These are phyloP conservation scores for Ctena decussata DNA, from an alignment of 2,888 invertebrate species.

Conservation along the genomic window DNA sequence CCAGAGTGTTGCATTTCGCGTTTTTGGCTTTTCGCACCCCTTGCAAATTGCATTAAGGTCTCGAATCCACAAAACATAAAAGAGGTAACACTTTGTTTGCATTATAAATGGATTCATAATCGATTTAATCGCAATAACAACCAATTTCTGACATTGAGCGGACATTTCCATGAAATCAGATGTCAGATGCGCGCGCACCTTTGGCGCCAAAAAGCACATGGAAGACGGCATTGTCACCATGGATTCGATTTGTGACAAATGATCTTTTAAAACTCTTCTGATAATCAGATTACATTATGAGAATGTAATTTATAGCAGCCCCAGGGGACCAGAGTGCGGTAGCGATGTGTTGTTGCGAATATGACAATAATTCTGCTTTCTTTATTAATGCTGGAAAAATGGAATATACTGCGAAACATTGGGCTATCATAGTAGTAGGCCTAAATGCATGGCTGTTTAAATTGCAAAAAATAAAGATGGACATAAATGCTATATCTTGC, in stretches of 20 bases:
- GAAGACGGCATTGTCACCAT: constrained; percentile 46
- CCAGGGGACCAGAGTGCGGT: constrained; percentile 18
- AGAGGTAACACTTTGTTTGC: constrained; percentile 50
- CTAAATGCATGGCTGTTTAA: too few relatives aligned
- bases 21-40: constrained; percentile 63
- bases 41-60: constrained; percentile 45
- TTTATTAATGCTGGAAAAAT: too few relatives aligned
- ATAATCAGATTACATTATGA: constrained; percentile 46
- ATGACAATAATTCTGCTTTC: background rate
- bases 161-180: constrained; percentile 45
- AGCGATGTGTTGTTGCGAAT: background rate
- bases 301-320: constrained; percentile 47
- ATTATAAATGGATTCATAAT: constrained; percentile 53
- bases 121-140: constrained; percentile 19
- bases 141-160: constrained; percentile 31
- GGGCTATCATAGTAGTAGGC: too few relatives aligned
- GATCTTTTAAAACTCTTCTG: constrained; percentile 47
- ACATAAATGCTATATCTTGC: too few relatives aligned
- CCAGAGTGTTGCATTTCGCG: constrained; percentile 43
- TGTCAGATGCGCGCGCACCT: constrained; percentile 48
- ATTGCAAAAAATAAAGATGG: too few relatives aligned
- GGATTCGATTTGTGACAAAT: constrained; percentile 51
- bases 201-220: constrained; percentile 53
- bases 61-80: constrained; percentile 53
- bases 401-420: too few relatives aligned